A percentile compares a stretch with the other conserved stretches of the same genome.
These are phyloP conservation scores for Acanthurus tractus DNA, from an alignment of 2,797 vertebrate species.

Conservation along the genomic window DNA sequence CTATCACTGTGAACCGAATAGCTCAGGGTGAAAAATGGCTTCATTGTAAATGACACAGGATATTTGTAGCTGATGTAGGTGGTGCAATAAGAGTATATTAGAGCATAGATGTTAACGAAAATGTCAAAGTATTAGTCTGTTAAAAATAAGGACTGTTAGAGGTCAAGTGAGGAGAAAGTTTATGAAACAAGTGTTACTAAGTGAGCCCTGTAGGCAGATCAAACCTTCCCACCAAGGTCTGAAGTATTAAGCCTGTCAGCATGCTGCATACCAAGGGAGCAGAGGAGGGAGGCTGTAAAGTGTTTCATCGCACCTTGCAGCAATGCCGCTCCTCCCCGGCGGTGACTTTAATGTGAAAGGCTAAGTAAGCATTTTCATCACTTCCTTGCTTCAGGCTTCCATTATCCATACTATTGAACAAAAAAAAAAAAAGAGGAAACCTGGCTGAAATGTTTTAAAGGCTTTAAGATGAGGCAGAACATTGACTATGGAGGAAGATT, in stretches of 20 bases:
- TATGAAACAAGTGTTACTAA: not conserved
- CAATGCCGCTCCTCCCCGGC: conserved; percentile 41
- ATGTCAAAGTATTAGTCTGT: not conserved
- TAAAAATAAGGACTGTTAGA: conserved; percentile 1
- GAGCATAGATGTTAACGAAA: not conserved
- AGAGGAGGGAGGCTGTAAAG: conserved; percentile 51
- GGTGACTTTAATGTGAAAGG: conserved; percentile 63
- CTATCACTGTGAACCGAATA: conserved; percentile 57
- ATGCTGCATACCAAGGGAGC: conserved; percentile 39
- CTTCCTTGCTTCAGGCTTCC: conserved; percentile 44
- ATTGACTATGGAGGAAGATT: conserved; percentile 20
- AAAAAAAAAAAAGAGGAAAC: conserved; percentile 21
- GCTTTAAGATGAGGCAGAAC: conserved; percentile 29
- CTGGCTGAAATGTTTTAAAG: conserved; percentile 19
- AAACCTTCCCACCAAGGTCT: conserved; percentile 22
- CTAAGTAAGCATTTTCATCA: conserved; percentile 70
- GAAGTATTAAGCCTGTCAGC: conserved; percentile 46
- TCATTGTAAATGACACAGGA: conserved; percentile 25
- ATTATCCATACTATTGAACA: conserved; percentile 10
- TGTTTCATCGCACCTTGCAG: conserved; percentile 65
- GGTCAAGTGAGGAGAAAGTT: conserved; percentile 46
- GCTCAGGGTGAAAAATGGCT: conserved; percentile 43
- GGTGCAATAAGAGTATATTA: not conserved
- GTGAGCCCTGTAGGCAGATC: too few relatives aligned
- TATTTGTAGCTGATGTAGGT: conserved; percentile 25